These are phyloP conservation scores for Zhuqinia jingwanae DNA, from an alignment of 2,888 invertebrate genomes.

Conservation along the genomic window DNA sequence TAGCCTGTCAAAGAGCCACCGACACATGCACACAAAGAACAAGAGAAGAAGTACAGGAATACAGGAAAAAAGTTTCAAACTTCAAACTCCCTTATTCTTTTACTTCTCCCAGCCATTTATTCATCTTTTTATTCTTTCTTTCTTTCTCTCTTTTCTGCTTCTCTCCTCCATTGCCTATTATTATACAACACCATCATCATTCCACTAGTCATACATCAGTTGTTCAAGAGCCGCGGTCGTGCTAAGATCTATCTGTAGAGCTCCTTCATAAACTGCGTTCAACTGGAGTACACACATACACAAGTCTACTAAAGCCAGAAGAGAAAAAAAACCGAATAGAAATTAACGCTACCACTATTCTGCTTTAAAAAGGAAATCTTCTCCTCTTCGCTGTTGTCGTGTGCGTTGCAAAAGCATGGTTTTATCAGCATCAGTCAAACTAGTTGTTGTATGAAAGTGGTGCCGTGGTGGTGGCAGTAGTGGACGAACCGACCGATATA, in stretches of 20 bases:
- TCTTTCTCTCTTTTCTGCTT: conserved; percentile 35
- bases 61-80: conserved; percentile 16
- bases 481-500: background rate
- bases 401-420: conserved; percentile 19
- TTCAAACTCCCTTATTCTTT: too few relatives aligned
- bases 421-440: conserved; percentile 38
- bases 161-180: conserved; percentile 50
- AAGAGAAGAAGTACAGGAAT: conserved; percentile 45
- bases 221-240: conserved; percentile 67
- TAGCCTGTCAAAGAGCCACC: conserved; percentile 71
- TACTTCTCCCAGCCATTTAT: conserved; percentile 46
- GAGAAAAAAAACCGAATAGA: background rate
- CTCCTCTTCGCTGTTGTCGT: conserved; percentile 3
- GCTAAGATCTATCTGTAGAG: conserved; percentile 58
- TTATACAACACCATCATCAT: conserved; percentile 59
- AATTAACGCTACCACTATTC: conserved; percentile 57
- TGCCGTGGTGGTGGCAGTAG: background rate
- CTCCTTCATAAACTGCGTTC: conserved; percentile 13
- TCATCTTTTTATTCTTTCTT: conserved; percentile 59
- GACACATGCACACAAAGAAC: conserved; percentile 51
- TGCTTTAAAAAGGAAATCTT: background rate
- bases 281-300: background rate
- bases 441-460: background rate
- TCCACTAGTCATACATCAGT: conserved; percentile 66
- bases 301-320: background rate